A percentile compares a stretch with the other conserved stretches of the same genome.
These are phyloP conservation scores for Dinocampus coccinellae DNA, from an alignment of 2,888 invertebrate species.

Conservation along the genomic window DNA sequence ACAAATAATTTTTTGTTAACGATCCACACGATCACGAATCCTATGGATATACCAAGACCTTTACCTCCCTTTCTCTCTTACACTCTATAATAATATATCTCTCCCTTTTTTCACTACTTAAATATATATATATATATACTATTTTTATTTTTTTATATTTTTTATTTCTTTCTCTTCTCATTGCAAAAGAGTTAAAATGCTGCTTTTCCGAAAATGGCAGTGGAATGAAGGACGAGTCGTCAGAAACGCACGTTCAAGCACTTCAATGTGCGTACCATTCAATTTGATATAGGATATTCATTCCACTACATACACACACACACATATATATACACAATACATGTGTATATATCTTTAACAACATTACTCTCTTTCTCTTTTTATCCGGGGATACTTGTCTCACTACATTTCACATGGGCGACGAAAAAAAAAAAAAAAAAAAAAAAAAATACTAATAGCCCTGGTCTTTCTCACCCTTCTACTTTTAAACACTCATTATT, in stretches of 20 bases:
- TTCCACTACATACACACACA: slow-evolving; percentile 12
- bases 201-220: slow-evolving; percentile 58
- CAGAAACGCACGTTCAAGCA: slow-evolving; percentile 17
- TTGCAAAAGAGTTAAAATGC: slow-evolving; percentile 46
- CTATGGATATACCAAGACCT: slow-evolving; percentile 50
- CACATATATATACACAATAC: slow-evolving; percentile 6
- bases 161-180: slow-evolving; percentile 23
- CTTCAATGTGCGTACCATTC: slow-evolving; percentile 45
- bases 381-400: slow-evolving; percentile 31
- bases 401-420: slow-evolving; percentile 39
- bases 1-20: slow-evolving; percentile 58
- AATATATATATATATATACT: not conserved
- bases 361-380: not conserved
- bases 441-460: slow-evolving; percentile 36
- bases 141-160: too few species aligned
- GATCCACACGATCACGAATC: slow-evolving; percentile 37
- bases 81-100: slow-evolving; percentile 14
- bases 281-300: slow-evolving; percentile 53
- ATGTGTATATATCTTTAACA: not conserved
- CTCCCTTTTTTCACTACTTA: slow-evolving; percentile 6
- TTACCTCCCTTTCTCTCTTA: slow-evolving; percentile 21
- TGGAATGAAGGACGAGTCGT: slow-evolving; percentile 60
- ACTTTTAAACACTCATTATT: slow-evolving; percentile 18
- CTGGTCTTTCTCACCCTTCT: slow-evolving; percentile 35
- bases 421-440: slow-evolving; percentile 39